phyloP scores from a whole-genome alignment of 2,888 invertebrate genomes.

The Catocala sponsa region DNA sequence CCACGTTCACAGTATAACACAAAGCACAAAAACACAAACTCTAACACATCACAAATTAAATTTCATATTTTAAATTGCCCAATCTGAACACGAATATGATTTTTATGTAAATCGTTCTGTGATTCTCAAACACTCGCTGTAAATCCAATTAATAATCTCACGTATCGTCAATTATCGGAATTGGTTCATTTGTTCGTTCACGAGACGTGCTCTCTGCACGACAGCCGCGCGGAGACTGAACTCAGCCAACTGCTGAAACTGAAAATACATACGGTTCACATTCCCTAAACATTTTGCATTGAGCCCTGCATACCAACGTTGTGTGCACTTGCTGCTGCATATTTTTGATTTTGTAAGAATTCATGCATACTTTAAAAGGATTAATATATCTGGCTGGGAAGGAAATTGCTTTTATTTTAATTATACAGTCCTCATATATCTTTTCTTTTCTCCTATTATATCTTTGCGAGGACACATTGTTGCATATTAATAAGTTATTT shows the following conservation, averaged over 20 bases:
- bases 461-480: too few relatives aligned
- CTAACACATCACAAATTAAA: constrained; percentile 39
- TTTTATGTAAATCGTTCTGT: constrained; percentile 50
- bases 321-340: constrained; percentile 35
- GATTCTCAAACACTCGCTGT: constrained; percentile 45
- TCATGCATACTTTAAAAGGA: too few relatives aligned
- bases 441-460: too few relatives aligned
- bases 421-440: too few relatives aligned
- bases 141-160: constrained; percentile 55
- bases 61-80: constrained; percentile 31
- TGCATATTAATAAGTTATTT: too few relatives aligned
- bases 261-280: constrained; percentile 34
- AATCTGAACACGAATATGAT: constrained; percentile 41
- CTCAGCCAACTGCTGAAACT: constrained; percentile 36
- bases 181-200: constrained; percentile 24
- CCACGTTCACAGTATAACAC: constrained; percentile 40
- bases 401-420: too few relatives aligned
- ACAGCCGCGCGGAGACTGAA: constrained; percentile 27
- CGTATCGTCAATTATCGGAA: constrained; percentile 52
- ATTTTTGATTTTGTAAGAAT: constrained; percentile 35
- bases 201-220: constrained; percentile 28
- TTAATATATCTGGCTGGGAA: too few relatives aligned
- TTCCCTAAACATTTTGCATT: constrained; percentile 35
- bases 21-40: constrained; percentile 36
- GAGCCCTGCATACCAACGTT: constrained; percentile 37